Evolutionary conservation across 2,888 invertebrate species (phyloP), one percentile per base, ranked within the genome.

Genomic region (Ecdyonurus torrentis): DNA sequence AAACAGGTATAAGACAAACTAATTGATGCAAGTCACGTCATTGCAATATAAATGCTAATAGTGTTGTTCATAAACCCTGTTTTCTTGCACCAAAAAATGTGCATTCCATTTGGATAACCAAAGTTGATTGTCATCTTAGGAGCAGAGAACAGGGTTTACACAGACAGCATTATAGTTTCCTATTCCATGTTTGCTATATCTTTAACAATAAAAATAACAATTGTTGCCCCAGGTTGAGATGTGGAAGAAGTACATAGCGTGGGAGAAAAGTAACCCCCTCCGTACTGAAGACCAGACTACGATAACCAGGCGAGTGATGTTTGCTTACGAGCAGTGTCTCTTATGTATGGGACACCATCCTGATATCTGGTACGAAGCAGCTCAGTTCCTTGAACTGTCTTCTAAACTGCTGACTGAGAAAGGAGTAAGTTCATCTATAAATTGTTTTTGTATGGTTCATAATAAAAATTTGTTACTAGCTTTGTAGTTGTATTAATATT

Each of bases 321-420:
- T 98, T 79, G 97, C 98, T 0, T 94, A 98, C 67, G 99, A 99
- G 72, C 98, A 99, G 75, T 94, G 97, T 69, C 77, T 99, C 60
- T 77, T 99, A 58, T 98, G 98, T 71, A 78, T 99, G 50, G 95
- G 96, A 0, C 97, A 97, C 77, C 96, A 98, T 74, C 95, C 98
- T 0, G 98, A 99, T 67, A 91, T 99, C 64, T 99, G 99, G 99
- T 93, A 95, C 74, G 98, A 99, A 76, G 97, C 98, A 0, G 96
- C 98, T 0, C 89, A 94, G 72, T 99, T 94, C 77, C 80, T 99
- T 59, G 97, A 99, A 74, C 87, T 93, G 72, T 94, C 95, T 66
- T 91, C 95, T 50, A 93, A 93, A 74, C 83, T 92, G 68, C 80
- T 99, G 64, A 87, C 89, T 60, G 98, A 98, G 74, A 97, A 96